Base-by-base conservation (phyloP, 2,797 vertebrate genomes). In the Pangasius macronema region DNA sequence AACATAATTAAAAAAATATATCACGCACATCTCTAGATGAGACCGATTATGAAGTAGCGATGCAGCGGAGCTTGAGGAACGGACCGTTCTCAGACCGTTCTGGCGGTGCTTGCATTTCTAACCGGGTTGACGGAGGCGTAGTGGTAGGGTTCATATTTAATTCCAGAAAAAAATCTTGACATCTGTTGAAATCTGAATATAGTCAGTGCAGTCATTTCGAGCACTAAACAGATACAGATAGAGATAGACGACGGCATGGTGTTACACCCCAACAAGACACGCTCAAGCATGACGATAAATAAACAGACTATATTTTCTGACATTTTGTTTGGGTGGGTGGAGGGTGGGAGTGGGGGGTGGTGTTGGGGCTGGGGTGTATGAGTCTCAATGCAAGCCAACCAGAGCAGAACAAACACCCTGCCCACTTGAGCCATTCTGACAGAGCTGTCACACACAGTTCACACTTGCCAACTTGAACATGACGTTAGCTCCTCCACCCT, bases 391-490 rank as follows among this genome's bases (percentile, higher is more conserved):
- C 82, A 73, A 18, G 51, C 18, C 27, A 14, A 82, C 2, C 82
- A 68, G 57, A 82, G 4, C 82, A 53, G 57, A 46, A n/a, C 13
- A 65, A 65, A n/a, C 63, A 72, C 13, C 24, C 49, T 30, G 16
- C 11, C 36, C 33, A 55, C 81, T 87, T 53, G 57, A 88, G 65
- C 36, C 59, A 33, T 49, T 13, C 57, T 53, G 39, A 77, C 16
- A n/a, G 57, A 59, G 67, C 85, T 10, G 57, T 85, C 87, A 72
- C 42, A 61, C 14, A 67, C 82, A 85, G 83, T 82, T 82, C 53
- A 81, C 27, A 3, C 77, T 39, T 63, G 53, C 49, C 9, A 16
- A n/a, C 59, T 30, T 63, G 36, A 77, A 70, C 73, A 39, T 86
- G 49, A 88, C 36, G 11, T 51, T 4, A 18, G 61, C 51, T 10